Evolutionary conservation across 2,888 invertebrate species (phyloP), one percentile per base, ranked within the genome.

Genomic region (Oscheius onirici): DNA sequence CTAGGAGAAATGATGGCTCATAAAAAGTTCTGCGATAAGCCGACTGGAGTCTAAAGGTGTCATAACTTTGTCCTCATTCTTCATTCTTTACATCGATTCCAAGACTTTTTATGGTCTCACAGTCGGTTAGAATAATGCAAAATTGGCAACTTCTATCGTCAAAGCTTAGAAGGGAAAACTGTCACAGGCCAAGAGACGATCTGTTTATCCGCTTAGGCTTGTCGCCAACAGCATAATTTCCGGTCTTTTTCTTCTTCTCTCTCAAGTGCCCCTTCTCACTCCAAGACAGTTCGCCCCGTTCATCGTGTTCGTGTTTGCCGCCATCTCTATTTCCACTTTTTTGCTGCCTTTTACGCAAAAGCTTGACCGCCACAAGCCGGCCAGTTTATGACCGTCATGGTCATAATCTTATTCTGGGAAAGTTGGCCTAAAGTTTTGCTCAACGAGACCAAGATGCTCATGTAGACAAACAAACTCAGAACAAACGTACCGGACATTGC

Each of bases 241-340:
- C 20, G 13, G 54, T 24, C 55, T 55, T 34, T 55, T 55, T 24
- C 24, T 55, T 26, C 26, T 28, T 28, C 55, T 55, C 24, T 55
- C 26, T 26, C 17, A n/a, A 13, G n/a, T 55, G 17, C 28, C n/a
- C 55, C 28, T n/a, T 26, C 24, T 55, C 55, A 10, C 55, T 26
- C 28, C n/a, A n/a, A 22, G 15, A 55, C 26, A 26, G 26, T 55
- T 17, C 17, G 17, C 17, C 55, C 24, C 55, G 17, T 55, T 55
- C 28, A 13, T 55, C 24, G 55, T 55, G 24, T 24, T 26, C 54
- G 24, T 54, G 6, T 24, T 51, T 51, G n/a, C 22, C n/a, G 20
- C 34, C 24, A 26, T 55, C 55, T 55, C 26, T 26, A 15, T 26
- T 26, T 34, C 34, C 55, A 17, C 55, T 55, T 24, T 55, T n/a